Percentiles rank a stretch among this genome's conserved stretches.
Conservation (phyloP, 1,140 invertebrate species). For the Wiebesia pumilae region DNA sequence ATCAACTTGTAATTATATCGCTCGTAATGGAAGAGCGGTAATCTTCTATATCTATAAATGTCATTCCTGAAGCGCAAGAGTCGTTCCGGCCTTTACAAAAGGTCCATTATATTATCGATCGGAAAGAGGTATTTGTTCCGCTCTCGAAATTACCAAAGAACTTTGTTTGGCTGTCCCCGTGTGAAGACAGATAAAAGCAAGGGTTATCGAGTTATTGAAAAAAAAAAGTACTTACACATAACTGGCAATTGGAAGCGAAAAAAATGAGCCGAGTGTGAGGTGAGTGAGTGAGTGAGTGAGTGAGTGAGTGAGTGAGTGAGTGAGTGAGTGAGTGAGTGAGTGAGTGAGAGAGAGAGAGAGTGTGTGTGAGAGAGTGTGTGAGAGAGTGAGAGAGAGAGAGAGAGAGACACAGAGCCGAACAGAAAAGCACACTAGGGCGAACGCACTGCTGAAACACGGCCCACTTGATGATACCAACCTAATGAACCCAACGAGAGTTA, state of each 20-base stretch:
- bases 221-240: conserved; percentile 43
- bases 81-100: conserved; percentile 31
- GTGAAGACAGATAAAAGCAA: not conserved
- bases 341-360: not conserved
- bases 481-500: not conserved
- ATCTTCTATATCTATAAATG: conserved; percentile 46
- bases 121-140: not conserved
- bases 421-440: not conserved
- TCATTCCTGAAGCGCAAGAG: conserved; percentile 25
- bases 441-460: conserved; percentile 33
- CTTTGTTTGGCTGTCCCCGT: not conserved
- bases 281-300: not conserved
- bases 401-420: not conserved
- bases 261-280: not conserved
- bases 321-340: not conserved
- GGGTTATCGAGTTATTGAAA: no score
- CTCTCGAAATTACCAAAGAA: not conserved
- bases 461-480: conserved; percentile 38
- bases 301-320: not conserved
- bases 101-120: conserved; percentile 48
- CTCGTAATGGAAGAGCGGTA: not conserved
- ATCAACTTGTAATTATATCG: not conserved
- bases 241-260: not conserved
- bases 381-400: not conserved
- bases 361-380: not conserved